Base-by-base conservation (phyloP, 2,888 invertebrate species). In the Eubasilissa splendida region DNA sequence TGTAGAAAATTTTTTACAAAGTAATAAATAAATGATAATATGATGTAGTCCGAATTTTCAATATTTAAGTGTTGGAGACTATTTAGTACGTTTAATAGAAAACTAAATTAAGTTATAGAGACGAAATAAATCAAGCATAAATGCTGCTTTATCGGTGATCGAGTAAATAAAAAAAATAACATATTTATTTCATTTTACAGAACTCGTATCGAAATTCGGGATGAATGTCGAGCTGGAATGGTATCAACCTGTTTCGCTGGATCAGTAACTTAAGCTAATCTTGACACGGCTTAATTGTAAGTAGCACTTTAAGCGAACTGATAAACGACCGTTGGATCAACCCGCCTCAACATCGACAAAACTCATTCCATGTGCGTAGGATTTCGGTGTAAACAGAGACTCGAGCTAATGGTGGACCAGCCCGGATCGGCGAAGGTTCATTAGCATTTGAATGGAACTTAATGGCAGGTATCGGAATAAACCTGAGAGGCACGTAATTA, bases 401-500 rank as follows among this genome's bases (percentile, higher is more conserved):
- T 71, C n/a, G 53, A 11, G 22, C 31, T 76, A 76, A 66, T 63
- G 63, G 58, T 33, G 60, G 78, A 53, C 63, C 59, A 42, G 71
- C 42, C 50, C 52, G 68, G 68, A 66, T 33, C 42, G 70, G 33
- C 70, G 58, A 68, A 77, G 80, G 83, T 83, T 83, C 80, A 83
- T 83, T 80, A 83, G 80, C 80, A 83, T 83, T 71, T 83, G 76
- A 83, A 83, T 81, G 73, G 70, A 66, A 78, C 60, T 60, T 83
- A 76, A 80, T 80, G 76, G 79, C 79, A 59, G 79, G 76, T 80
- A 71, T 76, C 76, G 76, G 71, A 66, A 14, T 71, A 31, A 71
- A 22, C 31, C 33, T 22, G 71, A 56, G 71, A 71, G 31, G 54
- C 71, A 56, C n/a, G 56, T 71, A 71, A 71, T 71, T 71, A 56